A percentile compares a stretch with the other conserved stretches of the same genome.
These are phyloP conservation scores for Argya squamiceps DNA, from an alignment of 2,797 vertebrate genomes.

Conservation along the genomic window DNA sequence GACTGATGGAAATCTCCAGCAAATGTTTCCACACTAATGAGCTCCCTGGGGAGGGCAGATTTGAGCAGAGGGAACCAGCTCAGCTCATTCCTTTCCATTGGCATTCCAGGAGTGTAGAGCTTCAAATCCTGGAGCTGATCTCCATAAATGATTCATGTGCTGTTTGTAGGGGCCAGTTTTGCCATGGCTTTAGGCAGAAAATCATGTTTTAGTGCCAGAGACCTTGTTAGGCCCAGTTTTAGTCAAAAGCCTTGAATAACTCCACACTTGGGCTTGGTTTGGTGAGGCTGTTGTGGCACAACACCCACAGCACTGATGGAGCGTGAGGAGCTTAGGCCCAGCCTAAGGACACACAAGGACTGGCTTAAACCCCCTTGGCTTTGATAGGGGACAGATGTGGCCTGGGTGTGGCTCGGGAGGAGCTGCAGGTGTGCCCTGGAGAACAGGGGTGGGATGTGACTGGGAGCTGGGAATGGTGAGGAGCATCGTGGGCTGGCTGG, in stretches of 20 bases:
- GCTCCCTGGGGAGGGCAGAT: conserved; percentile 72
- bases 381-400: neutral
- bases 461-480: accelerated
- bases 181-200: neutral
- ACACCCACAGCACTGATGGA: accelerated
- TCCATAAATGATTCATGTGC: conserved; percentile 19
- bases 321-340: neutral
- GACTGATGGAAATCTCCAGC: conserved; percentile 36
- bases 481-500: neutral
- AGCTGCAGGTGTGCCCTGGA: accelerated
- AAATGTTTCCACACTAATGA: conserved; percentile 66
- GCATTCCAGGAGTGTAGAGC: conserved; percentile 57
- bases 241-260: neutral
- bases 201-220: neutral
- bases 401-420: neutral
- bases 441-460: neutral
- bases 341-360: neutral
- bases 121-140: conserved; percentile 33
- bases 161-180: neutral
- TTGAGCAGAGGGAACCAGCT: conserved; percentile 49
- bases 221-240: neutral
- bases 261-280: accelerated
- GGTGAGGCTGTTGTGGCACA: neutral
- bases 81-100: neutral
- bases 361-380: neutral